Percentiles rank a stretch among this genome's conserved stretches.
phyloP scores from a whole-genome alignment of 2,797 vertebrate species.

The Tapirus indicus region DNA sequence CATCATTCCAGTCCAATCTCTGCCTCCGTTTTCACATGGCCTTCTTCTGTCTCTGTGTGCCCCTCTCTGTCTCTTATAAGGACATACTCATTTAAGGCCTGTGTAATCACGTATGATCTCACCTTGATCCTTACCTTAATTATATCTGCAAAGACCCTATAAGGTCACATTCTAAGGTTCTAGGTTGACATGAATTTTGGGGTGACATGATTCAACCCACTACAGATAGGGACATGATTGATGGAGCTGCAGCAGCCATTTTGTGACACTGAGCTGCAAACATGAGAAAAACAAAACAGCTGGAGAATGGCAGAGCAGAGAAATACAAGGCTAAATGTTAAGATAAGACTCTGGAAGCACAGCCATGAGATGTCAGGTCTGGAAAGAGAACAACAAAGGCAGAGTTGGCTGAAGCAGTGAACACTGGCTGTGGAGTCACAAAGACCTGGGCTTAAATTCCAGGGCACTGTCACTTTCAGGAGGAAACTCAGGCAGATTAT shows the following conservation, averaged over 20 bases:
- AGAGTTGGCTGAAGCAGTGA: background rate
- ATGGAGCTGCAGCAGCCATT: background rate
- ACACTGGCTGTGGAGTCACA: background rate
- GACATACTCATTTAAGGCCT: too few species aligned
- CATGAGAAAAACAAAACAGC: background rate
- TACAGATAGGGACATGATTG: background rate
- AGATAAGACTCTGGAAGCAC: background rate
- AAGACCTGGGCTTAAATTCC: background rate
- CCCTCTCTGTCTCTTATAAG: background rate
- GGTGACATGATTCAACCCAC: background rate
- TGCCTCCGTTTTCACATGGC: background rate
- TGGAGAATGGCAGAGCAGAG: background rate
- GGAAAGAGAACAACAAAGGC: background rate
- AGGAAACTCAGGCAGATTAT: background rate
- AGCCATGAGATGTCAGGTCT: background rate
- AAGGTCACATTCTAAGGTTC: background rate
- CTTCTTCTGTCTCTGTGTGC: background rate
- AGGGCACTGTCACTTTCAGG: background rate
- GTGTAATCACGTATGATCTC: background rate
- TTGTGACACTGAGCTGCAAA: background rate
- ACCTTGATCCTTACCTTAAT: background rate
- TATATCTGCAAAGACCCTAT: background rate
- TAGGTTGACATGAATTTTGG: background rate
- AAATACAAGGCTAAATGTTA: background rate
- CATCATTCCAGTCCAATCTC: background rate